Base-by-base conservation (phyloP, 2,888 invertebrate species). In the Gibbula magus region DNA sequence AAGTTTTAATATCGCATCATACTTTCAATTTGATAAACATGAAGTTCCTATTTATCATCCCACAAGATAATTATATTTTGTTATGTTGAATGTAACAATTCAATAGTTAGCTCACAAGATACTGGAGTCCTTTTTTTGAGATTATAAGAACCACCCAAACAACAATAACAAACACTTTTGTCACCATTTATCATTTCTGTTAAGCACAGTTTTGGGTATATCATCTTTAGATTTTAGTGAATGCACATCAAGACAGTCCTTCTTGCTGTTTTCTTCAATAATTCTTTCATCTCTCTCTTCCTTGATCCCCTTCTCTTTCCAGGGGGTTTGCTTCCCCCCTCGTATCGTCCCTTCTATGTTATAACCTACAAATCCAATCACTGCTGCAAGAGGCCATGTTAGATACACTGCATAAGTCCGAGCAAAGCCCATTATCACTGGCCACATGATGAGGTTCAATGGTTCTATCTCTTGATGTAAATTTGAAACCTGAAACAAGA, bases 281-380 rank as follows among this genome's bases (percentile, higher is more conserved):
- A 95, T 92, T 29, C 97, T 94, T 35, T 96, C 96, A 61, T 95
- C 93, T 83, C 97, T 94, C 88, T 95, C 95, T 83, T 96, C 96
- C 92, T 95, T 95, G 13, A 96, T 95, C 18, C 96, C 95, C 89
- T 91, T 89, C 20, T 82, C 81, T 82, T 92, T 92, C 82, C 89
- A 93, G 1, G 94, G 93, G 25, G 93, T 93, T 75, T 91, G 90
- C 94, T 95, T 91, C 79, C 93, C 90, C 20, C 87, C 86, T 56
- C 93, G 90, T 2, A 93, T 77, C 29, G 89, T 82, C 75, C 91
- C 90, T 93, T 98, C 98, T 83, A 97, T 86, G 88, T 97, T 96
- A 92, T 98, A 98, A 35, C 98, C 98, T 87, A 98, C 93, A 78
- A 96, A 94, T 4, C 98, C 98, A 35, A 98, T 94, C 0, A 97